Evolutionary conservation across 2,888 invertebrate genomes (phyloP).

Genomic region (Platycheirus albimanus): DNA sequence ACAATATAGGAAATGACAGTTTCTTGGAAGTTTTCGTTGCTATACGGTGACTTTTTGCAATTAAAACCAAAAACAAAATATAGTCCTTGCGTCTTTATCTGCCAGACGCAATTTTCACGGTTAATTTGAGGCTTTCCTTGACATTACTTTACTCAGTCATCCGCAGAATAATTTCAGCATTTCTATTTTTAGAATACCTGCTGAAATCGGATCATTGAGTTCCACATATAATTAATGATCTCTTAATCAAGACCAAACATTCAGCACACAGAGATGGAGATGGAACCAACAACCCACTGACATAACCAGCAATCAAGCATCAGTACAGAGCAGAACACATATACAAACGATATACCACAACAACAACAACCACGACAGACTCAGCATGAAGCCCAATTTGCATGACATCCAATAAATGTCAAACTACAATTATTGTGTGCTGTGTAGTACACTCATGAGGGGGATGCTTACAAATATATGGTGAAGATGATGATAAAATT

Average conservation of each 20-base stretch:
- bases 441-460: conserved; percentile 16
- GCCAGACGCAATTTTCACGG: conserved; percentile 58
- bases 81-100: not conserved
- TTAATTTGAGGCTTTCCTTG: conserved; percentile 54
- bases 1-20: not conserved
- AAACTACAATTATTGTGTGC: conserved; percentile 40
- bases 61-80: not conserved
- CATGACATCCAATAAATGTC: conserved; percentile 69
- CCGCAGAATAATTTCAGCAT: not conserved
- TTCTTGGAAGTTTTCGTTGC: conserved; percentile 29
- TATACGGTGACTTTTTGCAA: conserved; percentile 37
- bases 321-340: not conserved
- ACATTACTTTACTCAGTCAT: conserved; percentile 10
- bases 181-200: conserved; percentile 66
- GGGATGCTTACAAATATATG: conserved; percentile 27
- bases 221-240: conserved; percentile 66
- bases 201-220: conserved; percentile 55
- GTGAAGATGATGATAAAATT: conserved; percentile 50
- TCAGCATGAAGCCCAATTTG: conserved; percentile 65
- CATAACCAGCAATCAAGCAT: conserved; percentile 3
- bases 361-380: conserved; percentile 42
- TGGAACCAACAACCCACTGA: conserved; percentile 22
- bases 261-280: too few species aligned
- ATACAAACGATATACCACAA: not conserved
- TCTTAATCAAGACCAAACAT: conserved; percentile 61